Conservation (phyloP, 2,888 invertebrate species). For the Thysanoteuthis rhombus region DNA sequence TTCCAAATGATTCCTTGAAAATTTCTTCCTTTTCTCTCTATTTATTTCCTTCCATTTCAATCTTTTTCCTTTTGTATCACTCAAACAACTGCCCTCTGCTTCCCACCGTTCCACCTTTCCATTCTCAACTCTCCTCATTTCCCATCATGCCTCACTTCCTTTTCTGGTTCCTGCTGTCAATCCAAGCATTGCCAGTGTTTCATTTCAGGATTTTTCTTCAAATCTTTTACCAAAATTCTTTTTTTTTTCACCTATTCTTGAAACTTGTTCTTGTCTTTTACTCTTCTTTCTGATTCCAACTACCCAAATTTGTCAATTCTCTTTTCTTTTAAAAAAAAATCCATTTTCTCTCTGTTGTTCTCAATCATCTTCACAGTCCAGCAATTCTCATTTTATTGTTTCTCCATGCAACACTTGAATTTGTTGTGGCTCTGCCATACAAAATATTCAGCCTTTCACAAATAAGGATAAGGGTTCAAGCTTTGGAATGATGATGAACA, state of each 20-base stretch:
- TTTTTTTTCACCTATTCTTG: background rate
- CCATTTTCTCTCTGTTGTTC: background rate
- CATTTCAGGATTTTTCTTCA: background rate
- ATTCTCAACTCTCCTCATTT: background rate
- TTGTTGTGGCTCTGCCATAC: background rate
- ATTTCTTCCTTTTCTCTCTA: background rate
- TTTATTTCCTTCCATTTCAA: background rate
- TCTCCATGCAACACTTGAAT: background rate
- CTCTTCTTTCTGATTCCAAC: background rate
- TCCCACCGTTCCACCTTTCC: background rate
- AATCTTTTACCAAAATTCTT: background rate
- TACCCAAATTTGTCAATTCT: no score
- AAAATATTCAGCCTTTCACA: background rate
- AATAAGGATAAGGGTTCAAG: no score
- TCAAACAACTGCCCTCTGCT: background rate
- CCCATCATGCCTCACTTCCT: conserved; percentile 12
- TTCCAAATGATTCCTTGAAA: background rate
- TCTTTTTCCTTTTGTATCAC: background rate
- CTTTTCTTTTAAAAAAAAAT: background rate
- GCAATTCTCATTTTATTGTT: background rate
- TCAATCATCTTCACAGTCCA: conserved; percentile 12
- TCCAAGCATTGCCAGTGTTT: background rate
- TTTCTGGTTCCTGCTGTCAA: background rate
- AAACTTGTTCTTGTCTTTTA: background rate
- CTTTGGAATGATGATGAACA: no score